phyloP scores from a whole-genome alignment of 2,113 vertebrate species.

The Damaliscus lunatus region DNA sequence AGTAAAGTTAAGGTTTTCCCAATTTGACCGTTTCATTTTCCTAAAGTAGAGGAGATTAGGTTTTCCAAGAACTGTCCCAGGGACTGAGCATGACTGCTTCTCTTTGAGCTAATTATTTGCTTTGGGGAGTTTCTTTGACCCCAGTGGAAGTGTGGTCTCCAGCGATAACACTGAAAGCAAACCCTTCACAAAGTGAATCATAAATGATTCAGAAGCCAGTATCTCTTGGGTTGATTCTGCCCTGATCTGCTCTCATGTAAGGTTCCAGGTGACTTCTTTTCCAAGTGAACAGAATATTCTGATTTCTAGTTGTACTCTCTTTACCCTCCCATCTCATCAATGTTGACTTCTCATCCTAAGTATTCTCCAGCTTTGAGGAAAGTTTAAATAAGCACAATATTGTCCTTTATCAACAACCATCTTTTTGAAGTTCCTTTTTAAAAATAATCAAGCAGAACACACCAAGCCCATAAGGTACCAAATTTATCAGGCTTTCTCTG shows the following conservation, averaged over 20 bases:
- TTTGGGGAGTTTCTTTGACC: neutral
- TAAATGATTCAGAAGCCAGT: neutral
- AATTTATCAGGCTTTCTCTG: neutral
- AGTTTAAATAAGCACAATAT: neutral
- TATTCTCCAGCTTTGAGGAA: neutral
- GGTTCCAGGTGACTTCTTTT: neutral
- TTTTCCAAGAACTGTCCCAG: neutral
- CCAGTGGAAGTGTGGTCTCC: neutral
- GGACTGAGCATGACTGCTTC: neutral
- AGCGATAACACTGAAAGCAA: neutral
- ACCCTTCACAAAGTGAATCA: neutral
- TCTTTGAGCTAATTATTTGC: neutral
- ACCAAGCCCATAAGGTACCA: neutral
- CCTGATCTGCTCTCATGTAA: neutral
- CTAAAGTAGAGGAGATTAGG: neutral
- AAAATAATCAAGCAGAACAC: neutral
- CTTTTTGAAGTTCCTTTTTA: neutral
- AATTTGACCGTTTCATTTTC: constrained; percentile 46
- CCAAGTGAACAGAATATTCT: neutral
- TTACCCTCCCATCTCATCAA: neutral
- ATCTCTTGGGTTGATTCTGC: neutral
- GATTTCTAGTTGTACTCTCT: neutral
- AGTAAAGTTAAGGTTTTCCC: constrained; percentile 43
- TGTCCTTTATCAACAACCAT: neutral
- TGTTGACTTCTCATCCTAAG: neutral